These are phyloP conservation scores for Trochalopteron elliotii DNA, from an alignment of 2,113 vertebrate genomes.

Conservation along the genomic window DNA sequence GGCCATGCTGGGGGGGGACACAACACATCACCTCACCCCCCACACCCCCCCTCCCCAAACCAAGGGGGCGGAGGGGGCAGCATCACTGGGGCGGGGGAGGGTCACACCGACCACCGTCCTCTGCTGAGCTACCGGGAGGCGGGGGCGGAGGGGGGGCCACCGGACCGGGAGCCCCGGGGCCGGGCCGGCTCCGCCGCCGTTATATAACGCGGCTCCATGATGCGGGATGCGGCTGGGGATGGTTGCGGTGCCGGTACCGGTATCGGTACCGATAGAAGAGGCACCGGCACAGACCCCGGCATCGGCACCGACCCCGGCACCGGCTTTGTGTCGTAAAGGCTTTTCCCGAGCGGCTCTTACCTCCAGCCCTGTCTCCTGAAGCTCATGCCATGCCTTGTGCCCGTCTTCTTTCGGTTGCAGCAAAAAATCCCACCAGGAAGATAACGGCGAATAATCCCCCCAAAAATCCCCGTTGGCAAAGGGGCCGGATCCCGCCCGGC, in stretches of 20 bases:
- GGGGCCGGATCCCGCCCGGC: constrained; percentile 12
- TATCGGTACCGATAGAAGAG: not conserved
- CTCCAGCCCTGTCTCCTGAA: constrained; percentile 44
- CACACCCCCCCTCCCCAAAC: not conserved
- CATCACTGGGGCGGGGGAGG: not conserved
- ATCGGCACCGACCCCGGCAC: not conserved
- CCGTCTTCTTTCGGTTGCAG: not conserved
- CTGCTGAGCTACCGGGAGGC: not conserved
- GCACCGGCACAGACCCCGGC: not conserved
- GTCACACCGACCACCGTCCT: not conserved
- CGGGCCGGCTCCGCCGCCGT: constrained; percentile 1
- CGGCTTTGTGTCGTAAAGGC: constrained; percentile 4
- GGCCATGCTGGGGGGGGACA: not conserved
- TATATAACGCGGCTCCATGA: constrained; percentile 47
- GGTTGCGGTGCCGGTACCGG: not conserved
- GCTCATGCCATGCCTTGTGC: constrained; percentile 45
- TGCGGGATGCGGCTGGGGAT: not conserved
- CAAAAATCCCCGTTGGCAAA: not conserved
- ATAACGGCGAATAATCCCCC: not conserved
- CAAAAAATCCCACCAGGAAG: not conserved
- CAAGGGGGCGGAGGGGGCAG: not conserved
- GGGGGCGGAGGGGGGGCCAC: not conserved
- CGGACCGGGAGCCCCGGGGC: not conserved
- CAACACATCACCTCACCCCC: not conserved
- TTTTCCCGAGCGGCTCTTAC: constrained; percentile 60